Conservation (phyloP, 2,797 vertebrate species). For the Gymnothorax javanicus region DNA sequence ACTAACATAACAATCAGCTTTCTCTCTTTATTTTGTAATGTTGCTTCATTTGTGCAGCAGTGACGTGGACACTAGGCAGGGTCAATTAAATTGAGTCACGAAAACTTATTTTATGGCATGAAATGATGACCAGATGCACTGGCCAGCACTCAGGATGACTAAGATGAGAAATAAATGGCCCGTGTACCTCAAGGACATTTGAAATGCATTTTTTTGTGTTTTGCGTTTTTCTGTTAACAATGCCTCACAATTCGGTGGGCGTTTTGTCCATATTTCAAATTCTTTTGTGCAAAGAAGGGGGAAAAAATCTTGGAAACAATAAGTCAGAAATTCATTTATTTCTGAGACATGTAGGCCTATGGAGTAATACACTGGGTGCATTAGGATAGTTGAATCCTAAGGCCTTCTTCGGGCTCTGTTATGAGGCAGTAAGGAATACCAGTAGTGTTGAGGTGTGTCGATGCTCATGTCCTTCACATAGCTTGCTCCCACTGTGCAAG, state of each 20-base stretch:
- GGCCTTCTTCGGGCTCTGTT: slow-evolving; percentile 26
- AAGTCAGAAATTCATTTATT: slow-evolving; percentile 51
- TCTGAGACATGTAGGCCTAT: slow-evolving; percentile 51
- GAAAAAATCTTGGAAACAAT: slow-evolving; percentile 30
- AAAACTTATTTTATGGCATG: neutral
- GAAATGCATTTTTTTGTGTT: neutral
- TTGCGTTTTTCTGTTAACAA: neutral
- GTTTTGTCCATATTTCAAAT: slow-evolving; percentile 48
- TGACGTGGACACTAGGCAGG: neutral
- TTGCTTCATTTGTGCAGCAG: neutral
- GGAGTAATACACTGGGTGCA: slow-evolving; percentile 42
- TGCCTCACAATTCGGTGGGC: neutral
- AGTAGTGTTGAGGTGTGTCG: slow-evolving; percentile 37
- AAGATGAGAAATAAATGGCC: neutral
- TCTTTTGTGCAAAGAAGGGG: slow-evolving; percentile 48
- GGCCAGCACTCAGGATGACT: neutral
- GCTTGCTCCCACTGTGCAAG: slow-evolving; percentile 7
- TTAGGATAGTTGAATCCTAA: slow-evolving; percentile 59
- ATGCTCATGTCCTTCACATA: slow-evolving; percentile 24
- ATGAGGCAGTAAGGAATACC: slow-evolving; percentile 21
- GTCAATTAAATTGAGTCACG: neutral
- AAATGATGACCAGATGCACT: neutral
- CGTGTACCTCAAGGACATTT: neutral
- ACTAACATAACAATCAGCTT: neutral
- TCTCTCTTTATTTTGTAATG: neutral